Percentiles rank a stretch among this genome's conserved stretches.
Evolutionary conservation across 2,888 invertebrate species (phyloP).

Genomic region (Oscheius sp.): DNA sequence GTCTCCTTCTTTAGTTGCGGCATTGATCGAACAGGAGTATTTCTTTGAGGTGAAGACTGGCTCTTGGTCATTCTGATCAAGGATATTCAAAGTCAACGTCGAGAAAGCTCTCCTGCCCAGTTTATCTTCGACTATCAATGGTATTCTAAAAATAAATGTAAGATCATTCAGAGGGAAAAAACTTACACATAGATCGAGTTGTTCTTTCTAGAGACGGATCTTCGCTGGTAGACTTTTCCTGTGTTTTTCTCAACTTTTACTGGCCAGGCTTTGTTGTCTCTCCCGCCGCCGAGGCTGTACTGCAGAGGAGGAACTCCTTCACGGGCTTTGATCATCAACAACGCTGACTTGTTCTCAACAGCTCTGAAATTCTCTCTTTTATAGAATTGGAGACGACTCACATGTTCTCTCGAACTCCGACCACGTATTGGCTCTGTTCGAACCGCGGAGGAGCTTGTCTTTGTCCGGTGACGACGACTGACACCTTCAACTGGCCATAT

Average conservation of each 20-base stretch:
- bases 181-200: slow-evolving; percentile 49
- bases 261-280: slow-evolving; percentile 79
- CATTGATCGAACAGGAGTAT: slow-evolving; percentile 54
- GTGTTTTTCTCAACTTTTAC: slow-evolving; percentile 56
- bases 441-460: slow-evolving; percentile 57
- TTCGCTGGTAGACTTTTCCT: slow-evolving; percentile 59
- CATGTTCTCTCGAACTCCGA: slow-evolving; percentile 37
- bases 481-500: slow-evolving; percentile 79
- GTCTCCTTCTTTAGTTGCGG: slow-evolving; percentile 54
- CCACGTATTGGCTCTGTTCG: slow-evolving; percentile 47
- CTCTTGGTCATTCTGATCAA: slow-evolving; percentile 93
- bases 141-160: slow-evolving; percentile 27
- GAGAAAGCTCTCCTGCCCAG: slow-evolving; percentile 61
- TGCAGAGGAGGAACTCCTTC: slow-evolving; percentile 61
- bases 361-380: slow-evolving; percentile 41
- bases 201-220: slow-evolving; percentile 47
- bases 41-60: slow-evolving; percentile 82
- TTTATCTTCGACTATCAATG: slow-evolving; percentile 37
- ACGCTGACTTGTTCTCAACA: slow-evolving; percentile 50
- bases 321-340: slow-evolving; percentile 51
- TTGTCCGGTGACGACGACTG: slow-evolving; percentile 46
- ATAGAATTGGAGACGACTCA: slow-evolving; percentile 1
- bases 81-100: slow-evolving; percentile 57
- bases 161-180: background rate
- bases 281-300: slow-evolving; percentile 56